Conservation (phyloP, 2,888 invertebrate genomes). For the Idaea aversata region DNA sequence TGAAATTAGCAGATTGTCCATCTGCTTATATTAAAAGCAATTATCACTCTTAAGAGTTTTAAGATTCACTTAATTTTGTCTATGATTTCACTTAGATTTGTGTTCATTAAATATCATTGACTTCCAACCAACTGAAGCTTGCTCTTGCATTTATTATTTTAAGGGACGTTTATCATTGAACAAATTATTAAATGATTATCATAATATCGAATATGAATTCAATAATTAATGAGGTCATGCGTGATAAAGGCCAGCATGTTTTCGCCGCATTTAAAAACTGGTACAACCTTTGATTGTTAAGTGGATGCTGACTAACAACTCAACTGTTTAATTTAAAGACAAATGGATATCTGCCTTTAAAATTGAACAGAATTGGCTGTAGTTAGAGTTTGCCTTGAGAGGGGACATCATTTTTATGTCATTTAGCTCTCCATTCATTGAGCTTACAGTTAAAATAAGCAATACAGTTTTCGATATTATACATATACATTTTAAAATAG, state of each 20-base stretch:
- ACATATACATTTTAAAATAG: slow-evolving; percentile 20
- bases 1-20: no score
- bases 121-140: not conserved
- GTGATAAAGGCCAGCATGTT: not conserved
- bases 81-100: no score
- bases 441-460: slow-evolving; percentile 20
- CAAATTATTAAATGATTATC: not conserved
- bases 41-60: no score
- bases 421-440: slow-evolving; percentile 22
- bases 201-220: no score
- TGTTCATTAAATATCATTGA: not conserved
- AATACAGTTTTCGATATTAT: slow-evolving; percentile 21
- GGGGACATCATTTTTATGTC: slow-evolving; percentile 16
- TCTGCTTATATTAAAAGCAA: no score
- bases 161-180: not conserved
- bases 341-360: no score
- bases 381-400: no score
- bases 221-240: not conserved
- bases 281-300: not conserved
- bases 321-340: no score
- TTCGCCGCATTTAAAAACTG: not conserved
- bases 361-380: no score
- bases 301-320: not conserved
- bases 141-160: not conserved
- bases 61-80: no score